These are phyloP conservation scores for Monarcha castaneiventris DNA, from an alignment of 2,113 vertebrate genomes.

Conservation along the genomic window DNA sequence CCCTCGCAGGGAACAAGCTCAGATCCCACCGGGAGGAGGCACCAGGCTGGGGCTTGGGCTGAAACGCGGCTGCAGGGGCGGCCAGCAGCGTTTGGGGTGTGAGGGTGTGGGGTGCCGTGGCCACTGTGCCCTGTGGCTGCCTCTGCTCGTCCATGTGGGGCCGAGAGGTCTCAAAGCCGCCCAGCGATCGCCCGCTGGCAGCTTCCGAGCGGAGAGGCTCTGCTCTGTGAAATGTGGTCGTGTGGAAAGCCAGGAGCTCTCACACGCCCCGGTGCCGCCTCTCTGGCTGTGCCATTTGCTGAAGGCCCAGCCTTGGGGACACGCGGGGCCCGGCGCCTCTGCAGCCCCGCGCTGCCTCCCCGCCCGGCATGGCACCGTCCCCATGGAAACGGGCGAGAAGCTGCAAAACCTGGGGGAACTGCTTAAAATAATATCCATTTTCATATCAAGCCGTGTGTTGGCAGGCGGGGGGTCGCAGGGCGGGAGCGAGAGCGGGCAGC, in stretches of 20 bases:
- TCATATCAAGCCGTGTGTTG: background rate
- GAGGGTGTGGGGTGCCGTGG: accelerated
- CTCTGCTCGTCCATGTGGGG: accelerated
- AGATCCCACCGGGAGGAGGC: accelerated
- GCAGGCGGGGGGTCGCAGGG: background rate
- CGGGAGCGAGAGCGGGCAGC: background rate
- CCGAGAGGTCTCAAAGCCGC: accelerated
- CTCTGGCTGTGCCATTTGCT: accelerated
- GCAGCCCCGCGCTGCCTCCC: background rate
- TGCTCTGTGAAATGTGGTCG: accelerated
- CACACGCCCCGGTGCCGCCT: accelerated
- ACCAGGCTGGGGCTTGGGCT: accelerated
- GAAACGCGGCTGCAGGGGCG: background rate
- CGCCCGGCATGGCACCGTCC: background rate
- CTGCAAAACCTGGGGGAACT: background rate
- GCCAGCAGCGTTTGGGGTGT: accelerated
- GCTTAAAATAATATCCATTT: background rate
- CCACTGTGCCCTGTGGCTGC: accelerated
- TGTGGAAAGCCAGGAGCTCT: background rate
- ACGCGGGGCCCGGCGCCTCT: background rate
- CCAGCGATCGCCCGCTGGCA: accelerated
- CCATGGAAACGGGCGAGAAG: slow-evolving; percentile 24
- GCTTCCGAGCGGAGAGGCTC: background rate
- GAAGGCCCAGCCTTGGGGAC: background rate
- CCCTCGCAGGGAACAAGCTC: background rate